Percentiles rank a stretch among this genome's conserved stretches.
phyloP scores from a whole-genome alignment of 2,888 invertebrate species.

The Malthinus flaveolus region DNA sequence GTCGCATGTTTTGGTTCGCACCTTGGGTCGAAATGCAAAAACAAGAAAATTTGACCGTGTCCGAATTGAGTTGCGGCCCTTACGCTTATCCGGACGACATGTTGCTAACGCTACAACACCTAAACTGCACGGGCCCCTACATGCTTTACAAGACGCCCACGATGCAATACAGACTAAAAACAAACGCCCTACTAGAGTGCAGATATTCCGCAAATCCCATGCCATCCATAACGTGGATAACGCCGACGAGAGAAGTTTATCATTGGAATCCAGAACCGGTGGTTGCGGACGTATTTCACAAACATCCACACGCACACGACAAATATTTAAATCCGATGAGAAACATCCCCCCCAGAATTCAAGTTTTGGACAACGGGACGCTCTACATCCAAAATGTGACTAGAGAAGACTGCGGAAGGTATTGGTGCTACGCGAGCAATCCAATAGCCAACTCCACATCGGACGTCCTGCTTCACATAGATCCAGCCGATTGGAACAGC shows the following conservation, averaged over 20 bases:
- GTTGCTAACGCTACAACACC: conserved; percentile 68
- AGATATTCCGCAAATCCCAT: conserved; percentile 74
- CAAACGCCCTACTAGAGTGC: conserved; percentile 76
- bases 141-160: conserved; percentile 65
- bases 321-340: conserved; percentile 54
- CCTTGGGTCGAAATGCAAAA: conserved; percentile 63
- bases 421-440: conserved; percentile 85
- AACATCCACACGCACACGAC: conserved; percentile 67
- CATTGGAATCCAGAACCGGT: conserved; percentile 78
- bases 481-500: conserved; percentile 81
- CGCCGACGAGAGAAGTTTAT: conserved; percentile 70
- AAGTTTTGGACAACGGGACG: conserved; percentile 76
- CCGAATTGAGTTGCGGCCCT: conserved; percentile 67
- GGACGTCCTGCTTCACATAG: conserved; percentile 77
- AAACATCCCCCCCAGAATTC: conserved; percentile 60
- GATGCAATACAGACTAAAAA: conserved; percentile 65
- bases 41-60: conserved; percentile 54
- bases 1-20: conserved; percentile 79
- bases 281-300: conserved; percentile 66
- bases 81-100: conserved; percentile 70
- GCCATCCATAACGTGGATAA: conserved; percentile 85
- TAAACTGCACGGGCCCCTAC: conserved; percentile 71
- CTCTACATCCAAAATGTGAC: conserved; percentile 72
- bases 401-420: conserved; percentile 80
- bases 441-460: conserved; percentile 78